Conservation (phyloP, 2,888 invertebrate genomes). For the Blera fallax region DNA sequence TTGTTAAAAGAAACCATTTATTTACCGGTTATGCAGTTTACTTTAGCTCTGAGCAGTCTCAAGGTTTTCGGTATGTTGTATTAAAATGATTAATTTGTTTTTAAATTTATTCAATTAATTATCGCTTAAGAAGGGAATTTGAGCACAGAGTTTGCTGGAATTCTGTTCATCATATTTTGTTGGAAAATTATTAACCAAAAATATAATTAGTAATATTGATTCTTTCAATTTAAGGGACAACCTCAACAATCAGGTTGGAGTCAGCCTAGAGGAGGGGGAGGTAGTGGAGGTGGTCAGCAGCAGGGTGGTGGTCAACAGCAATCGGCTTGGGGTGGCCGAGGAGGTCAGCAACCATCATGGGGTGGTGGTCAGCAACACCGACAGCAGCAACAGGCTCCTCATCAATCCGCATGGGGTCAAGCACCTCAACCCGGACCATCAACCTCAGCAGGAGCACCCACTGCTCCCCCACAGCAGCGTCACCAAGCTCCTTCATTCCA, state of each 20-base stretch:
- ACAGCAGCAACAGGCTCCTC: conserved; percentile 8
- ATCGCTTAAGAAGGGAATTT: too few species aligned
- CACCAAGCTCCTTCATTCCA: conserved; percentile 69
- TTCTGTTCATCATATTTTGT: too few species aligned
- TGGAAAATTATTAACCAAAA: too few species aligned
- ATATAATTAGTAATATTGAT: too few species aligned
- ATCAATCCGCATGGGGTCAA: conserved; percentile 67
- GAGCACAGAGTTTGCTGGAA: too few species aligned
- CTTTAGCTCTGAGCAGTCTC: too few species aligned
- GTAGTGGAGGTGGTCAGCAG: not conserved
- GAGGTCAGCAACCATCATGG: conserved; percentile 10
- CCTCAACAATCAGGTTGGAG: conserved; percentile 47
- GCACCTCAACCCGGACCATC: conserved; percentile 67
- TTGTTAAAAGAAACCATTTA: too few species aligned
- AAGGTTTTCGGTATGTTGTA: too few species aligned
- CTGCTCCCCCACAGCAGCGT: conserved; percentile 72
- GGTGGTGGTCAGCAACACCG: not conserved
- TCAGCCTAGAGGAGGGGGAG: conserved; percentile 5
- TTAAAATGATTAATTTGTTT: too few species aligned
- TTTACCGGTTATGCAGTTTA: too few species aligned
- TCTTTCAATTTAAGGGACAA: conserved; percentile 17
- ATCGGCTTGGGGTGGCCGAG: conserved; percentile 7
- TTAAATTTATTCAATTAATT: too few species aligned
- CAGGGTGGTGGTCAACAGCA: not conserved
- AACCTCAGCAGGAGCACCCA: conserved; percentile 26